Percentiles rank a stretch among this genome's conserved stretches.
phyloP scores from a whole-genome alignment of 1,140 invertebrate genomes.

The Caenorhabditis brenneri region DNA sequence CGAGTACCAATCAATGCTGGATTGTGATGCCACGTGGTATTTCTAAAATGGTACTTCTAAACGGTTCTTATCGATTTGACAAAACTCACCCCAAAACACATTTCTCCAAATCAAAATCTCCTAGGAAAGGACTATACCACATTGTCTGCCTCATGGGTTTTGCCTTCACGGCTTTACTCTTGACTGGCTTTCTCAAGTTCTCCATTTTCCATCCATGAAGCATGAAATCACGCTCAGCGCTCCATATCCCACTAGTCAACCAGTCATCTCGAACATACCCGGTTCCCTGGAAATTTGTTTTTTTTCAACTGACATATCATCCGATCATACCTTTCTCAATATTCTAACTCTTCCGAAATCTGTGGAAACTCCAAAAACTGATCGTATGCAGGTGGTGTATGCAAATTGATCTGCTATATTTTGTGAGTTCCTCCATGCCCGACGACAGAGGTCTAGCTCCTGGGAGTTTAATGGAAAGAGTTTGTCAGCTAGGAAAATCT shows the following conservation, averaged over 20 bases:
- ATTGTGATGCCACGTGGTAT: background rate
- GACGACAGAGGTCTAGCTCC: background rate
- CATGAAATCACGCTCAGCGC: conserved; percentile 22
- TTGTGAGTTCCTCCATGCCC: background rate
- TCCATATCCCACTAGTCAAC: conserved; percentile 15
- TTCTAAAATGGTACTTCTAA: too few relatives aligned
- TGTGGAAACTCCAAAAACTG: background rate
- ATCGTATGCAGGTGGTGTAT: background rate
- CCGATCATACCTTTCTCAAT: conserved; percentile 16
- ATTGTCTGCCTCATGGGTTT: background rate
- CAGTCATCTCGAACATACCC: conserved; percentile 20
- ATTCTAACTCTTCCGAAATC: background rate
- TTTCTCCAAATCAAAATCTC: background rate
- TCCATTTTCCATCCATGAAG: conserved; percentile 12
- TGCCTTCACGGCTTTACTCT: background rate
- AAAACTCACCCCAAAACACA: background rate
- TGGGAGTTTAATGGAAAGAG: background rate
- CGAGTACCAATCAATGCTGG: background rate
- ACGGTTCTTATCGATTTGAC: too few relatives aligned
- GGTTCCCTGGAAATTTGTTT: background rate
- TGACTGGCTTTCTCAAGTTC: background rate
- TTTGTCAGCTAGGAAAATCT: conserved; percentile 3
- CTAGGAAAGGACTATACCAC: conserved; percentile 2
- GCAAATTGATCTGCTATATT: background rate
- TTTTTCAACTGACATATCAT: too few relatives aligned